Evolutionary conservation across 2,888 invertebrate genomes (phyloP).

Genomic region (Zootermopsis nevadensis): DNA sequence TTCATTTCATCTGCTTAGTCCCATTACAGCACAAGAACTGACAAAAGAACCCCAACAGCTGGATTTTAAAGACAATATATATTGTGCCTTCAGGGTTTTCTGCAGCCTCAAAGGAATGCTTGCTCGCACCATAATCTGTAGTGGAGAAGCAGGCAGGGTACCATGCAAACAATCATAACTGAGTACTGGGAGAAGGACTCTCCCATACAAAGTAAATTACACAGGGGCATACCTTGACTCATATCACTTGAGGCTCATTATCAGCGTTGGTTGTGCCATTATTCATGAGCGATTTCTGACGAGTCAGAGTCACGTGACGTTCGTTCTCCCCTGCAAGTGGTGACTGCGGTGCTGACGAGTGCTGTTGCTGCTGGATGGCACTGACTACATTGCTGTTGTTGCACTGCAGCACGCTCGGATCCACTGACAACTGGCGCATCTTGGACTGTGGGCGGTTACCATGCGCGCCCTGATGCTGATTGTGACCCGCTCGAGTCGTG

Average conservation of each 20-base stretch:
- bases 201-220: not conserved
- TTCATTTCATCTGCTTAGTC: too few relatives aligned
- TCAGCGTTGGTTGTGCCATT: constrained; percentile 28
- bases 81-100: too few relatives aligned
- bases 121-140: not conserved
- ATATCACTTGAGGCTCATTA: constrained; percentile 7
- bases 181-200: not conserved
- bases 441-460: constrained; percentile 46
- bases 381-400: constrained; percentile 43
- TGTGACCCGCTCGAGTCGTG: constrained; percentile 44
- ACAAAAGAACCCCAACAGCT: too few relatives aligned
- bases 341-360: constrained; percentile 52
- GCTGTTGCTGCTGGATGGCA: constrained; percentile 45
- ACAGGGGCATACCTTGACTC: not conserved
- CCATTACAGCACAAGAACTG: too few relatives aligned
- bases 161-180: not conserved
- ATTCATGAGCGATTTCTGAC: constrained; percentile 37
- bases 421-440: constrained; percentile 53
- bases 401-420: constrained; percentile 48
- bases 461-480: constrained; percentile 29
- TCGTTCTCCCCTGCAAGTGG: constrained; percentile 44
- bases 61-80: too few relatives aligned
- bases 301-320: constrained; percentile 32
- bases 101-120: not conserved
- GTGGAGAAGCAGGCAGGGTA: not conserved